Evolutionary conservation across 2,797 vertebrate genomes (phyloP), one percentile per base, ranked within the genome.

Genomic region (Danio jaintianensis): DNA sequence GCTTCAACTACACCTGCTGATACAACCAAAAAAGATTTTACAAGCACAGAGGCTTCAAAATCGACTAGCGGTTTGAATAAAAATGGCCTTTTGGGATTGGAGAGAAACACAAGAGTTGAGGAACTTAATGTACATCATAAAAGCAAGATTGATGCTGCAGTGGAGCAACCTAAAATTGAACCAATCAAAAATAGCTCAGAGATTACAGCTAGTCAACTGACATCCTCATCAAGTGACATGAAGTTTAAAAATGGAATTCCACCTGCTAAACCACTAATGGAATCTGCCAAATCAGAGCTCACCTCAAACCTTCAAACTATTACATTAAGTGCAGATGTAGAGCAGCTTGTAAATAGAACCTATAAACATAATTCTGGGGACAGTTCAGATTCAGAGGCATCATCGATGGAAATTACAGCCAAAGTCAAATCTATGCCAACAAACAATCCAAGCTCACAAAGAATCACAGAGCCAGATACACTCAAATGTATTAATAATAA

Each of bases 131-230:
- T n/a, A 55, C 47, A 8, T 76, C 22, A 43, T 67, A 64, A 69
- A 78, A 67, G 45, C 66, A 36, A 66, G 56, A 67, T 52, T 22
- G 61, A 11, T 56, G 58, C 73, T 47, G 59, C 36, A 22, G 43
- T 63, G 62, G 84, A 70, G 70, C 78, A 16, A 5, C 29, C 61
- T 40, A 18, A 73, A 70, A 80, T 66, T 59, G 58, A 81, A 81
- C 9, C 12, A 9, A 69, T 61, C 20, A 77, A 66, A 78, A 78
- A 80, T 58, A 68, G 67, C 18, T 4, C 38, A 15, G 52, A 18
- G 52, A 62, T 56, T 55, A 64, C 10, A 18, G 20, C 68, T 42
- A 69, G 68, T 52, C 79, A 79, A 74, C 22, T 74, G 58, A 78
- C 55, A 70, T 61, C 63, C 72, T 79, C 73, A 80, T 62, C 68